These are phyloP conservation scores for Aphodius sticticus DNA, from an alignment of 2,888 invertebrate species.

Conservation along the genomic window DNA sequence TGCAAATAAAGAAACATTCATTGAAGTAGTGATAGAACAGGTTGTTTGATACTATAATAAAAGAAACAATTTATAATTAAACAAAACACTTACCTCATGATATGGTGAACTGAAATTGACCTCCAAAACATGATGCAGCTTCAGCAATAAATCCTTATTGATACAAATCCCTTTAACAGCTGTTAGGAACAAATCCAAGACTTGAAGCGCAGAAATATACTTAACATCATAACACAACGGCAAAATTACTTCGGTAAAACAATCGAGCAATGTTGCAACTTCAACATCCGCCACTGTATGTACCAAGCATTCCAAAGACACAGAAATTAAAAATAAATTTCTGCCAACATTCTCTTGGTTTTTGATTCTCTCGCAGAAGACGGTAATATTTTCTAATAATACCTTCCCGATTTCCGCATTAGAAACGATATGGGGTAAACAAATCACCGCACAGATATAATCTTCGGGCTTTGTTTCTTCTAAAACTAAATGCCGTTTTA, in stretches of 20 bases:
- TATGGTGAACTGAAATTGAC: conserved; percentile 73
- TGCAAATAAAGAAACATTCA: too few relatives aligned
- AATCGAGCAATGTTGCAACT: conserved; percentile 53
- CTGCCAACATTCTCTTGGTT: conserved; percentile 37
- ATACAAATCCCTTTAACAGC: conserved; percentile 62
- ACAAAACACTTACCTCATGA: conserved; percentile 64
- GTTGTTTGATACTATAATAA: background rate
- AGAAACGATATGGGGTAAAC: conserved; percentile 65
- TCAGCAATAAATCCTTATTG: conserved; percentile 58
- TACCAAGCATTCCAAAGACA: conserved; percentile 67
- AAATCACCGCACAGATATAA: conserved; percentile 62
- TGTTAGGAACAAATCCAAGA: conserved; percentile 65
- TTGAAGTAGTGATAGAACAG: too few relatives aligned
- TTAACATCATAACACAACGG: conserved; percentile 61
- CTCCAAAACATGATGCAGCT: conserved; percentile 65
- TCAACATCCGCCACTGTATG: conserved; percentile 65
- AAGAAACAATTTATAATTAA: conserved; percentile 46
- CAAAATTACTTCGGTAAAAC: conserved; percentile 60
- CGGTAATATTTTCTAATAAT: conserved; percentile 38
- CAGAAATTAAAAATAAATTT: conserved; percentile 64
- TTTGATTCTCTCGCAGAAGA: conserved; percentile 28
- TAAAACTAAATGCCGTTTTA: conserved; percentile 54
- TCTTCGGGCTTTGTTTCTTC: conserved; percentile 56
- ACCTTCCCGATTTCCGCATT: conserved; percentile 53
- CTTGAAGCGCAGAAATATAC: conserved; percentile 62